A percentile compares a stretch with the other conserved stretches of the same genome.
These are phyloP conservation scores for Rhyacichthys aspro DNA, from an alignment of 2,797 vertebrate species.

Conservation along the genomic window DNA sequence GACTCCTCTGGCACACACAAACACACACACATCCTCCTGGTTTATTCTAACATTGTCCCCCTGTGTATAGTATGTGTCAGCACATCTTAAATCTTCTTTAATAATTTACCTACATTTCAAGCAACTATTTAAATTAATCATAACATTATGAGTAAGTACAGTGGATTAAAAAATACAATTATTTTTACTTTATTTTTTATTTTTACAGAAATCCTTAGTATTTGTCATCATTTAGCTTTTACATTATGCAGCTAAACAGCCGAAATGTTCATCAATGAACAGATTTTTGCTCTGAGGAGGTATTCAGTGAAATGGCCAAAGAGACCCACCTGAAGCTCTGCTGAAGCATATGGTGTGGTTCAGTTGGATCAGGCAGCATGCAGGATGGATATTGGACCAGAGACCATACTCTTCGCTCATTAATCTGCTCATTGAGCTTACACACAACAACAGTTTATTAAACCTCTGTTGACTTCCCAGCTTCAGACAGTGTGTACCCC, in stretches of 20 bases:
- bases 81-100: too few relatives aligned
- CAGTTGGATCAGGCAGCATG: not conserved
- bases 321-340: conserved; percentile 11
- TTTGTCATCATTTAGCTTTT: not conserved
- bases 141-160: too few relatives aligned
- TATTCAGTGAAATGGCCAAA: conserved; percentile 1
- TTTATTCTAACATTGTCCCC: too few relatives aligned
- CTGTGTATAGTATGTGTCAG: too few relatives aligned
- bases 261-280: conserved; percentile 12
- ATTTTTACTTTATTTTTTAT: too few relatives aligned
- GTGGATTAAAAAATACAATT: not conserved
- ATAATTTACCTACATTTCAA: too few relatives aligned
- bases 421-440: not conserved
- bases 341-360: conserved; percentile 6
- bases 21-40: too few relatives aligned
- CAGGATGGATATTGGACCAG: not conserved
- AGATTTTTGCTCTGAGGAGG: conserved; percentile 11
- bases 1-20: too few relatives aligned
- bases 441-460: not conserved
- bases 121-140: too few relatives aligned
- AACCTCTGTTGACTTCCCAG: not conserved
- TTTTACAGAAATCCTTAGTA: not conserved
- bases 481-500: not conserved
- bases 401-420: not conserved
- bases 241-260: not conserved